phyloP scores from a whole-genome alignment of 2,113 vertebrate genomes.

The Aphyosemion australe region DNA sequence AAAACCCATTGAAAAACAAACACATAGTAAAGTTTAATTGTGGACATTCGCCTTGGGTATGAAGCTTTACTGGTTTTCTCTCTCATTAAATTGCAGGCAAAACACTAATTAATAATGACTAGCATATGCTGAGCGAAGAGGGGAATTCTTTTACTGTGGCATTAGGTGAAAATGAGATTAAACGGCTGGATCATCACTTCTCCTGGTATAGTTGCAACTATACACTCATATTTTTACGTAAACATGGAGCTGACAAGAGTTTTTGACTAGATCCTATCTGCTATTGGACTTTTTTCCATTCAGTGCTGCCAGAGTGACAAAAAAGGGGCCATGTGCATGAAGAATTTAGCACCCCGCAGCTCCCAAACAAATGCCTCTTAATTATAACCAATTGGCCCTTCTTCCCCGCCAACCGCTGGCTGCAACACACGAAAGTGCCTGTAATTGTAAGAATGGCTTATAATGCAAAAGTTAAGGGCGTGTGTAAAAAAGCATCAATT shows the following conservation, averaged over 20 bases:
- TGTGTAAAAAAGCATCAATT: conserved; percentile 63
- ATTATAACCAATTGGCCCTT: conserved; percentile 66
- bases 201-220: neutral
- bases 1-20: conserved; percentile 80
- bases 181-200: conserved; percentile 31
- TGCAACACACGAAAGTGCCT: conserved; percentile 65
- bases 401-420: conserved; percentile 53
- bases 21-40: conserved; percentile 81
- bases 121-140: conserved; percentile 69
- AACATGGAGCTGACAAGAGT: neutral
- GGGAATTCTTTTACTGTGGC: conserved; percentile 64
- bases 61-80: conserved; percentile 67
- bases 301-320: neutral
- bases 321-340: conserved; percentile 52
- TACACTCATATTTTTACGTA: neutral
- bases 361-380: conserved; percentile 68
- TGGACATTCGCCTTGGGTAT: conserved; percentile 68
- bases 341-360: conserved; percentile 54
- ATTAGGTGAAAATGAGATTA: conserved; percentile 67
- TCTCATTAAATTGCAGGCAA: conserved; percentile 71
- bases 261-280: neutral
- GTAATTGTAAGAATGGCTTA: conserved; percentile 62
- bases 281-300: neutral
- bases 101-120: conserved; percentile 79
- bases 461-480: conserved; percentile 24